These are phyloP conservation scores for Sarcophilus harrisii DNA, from an alignment of 2,797 vertebrate genomes.

Conservation along the genomic window DNA sequence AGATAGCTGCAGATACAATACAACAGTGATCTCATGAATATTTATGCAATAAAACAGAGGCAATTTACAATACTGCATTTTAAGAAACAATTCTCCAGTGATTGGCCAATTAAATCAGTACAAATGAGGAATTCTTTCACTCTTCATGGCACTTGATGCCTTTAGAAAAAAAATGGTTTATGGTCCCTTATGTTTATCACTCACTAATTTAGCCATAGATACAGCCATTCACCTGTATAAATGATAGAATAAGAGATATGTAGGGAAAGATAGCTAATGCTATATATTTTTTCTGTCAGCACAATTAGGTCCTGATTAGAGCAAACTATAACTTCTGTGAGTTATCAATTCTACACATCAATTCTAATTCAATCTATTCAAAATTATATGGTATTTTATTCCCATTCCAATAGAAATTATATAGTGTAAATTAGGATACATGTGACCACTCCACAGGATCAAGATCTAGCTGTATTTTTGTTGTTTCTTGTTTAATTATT, in stretches of 20 bases:
- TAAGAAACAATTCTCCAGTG: neutral
- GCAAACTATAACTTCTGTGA: neutral
- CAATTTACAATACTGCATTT: neutral
- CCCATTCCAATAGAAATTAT: neutral
- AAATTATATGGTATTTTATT: neutral
- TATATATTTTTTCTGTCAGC: neutral
- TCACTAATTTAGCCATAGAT: neutral
- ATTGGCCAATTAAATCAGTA: neutral
- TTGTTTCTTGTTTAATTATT: neutral
- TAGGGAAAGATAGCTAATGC: neutral
- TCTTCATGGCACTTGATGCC: neutral
- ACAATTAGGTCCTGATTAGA: neutral
- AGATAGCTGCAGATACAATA: conserved; percentile 79
- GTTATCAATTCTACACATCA: neutral
- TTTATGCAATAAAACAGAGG: neutral
- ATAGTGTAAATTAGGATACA: neutral
- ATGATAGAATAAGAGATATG: neutral
- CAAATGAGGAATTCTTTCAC: neutral
- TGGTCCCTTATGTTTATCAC: neutral
- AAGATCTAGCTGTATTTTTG: neutral
- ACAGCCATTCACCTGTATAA: neutral
- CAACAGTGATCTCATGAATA: neutral
- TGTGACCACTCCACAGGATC: neutral
- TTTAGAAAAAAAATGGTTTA: neutral
- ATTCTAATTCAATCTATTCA: neutral